Base-by-base conservation (phyloP, 2,888 invertebrate genomes). In the Diabrotica balteata region DNA sequence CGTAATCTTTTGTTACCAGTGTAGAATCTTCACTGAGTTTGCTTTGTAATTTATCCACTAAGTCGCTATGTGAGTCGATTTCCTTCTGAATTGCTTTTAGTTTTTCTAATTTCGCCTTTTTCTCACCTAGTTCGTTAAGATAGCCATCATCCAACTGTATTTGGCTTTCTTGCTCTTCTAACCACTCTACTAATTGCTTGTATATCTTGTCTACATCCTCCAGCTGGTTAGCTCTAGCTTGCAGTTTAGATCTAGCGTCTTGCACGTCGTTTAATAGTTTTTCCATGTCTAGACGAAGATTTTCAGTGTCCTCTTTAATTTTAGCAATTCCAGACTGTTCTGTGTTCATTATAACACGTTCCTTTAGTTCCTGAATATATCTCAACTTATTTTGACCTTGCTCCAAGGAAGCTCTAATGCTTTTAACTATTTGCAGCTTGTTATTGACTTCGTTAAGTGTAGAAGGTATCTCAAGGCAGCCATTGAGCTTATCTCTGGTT, bases 301-400 rank as follows among this genome's bases (percentile, higher is more conserved):
- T 91, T 80, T 96, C 96, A 0, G 96, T 96, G 77, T 96, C 95
- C 80, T 97, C 96, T 79, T 95, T 92, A 67, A 97, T 96, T 82
- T 94, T 94, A 0, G 90, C 90, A 0, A 94, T 94, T 0, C 97
- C 97, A 61, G 90, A 88, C 73, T 93, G 91, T 83, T 95, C 96
- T 0, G 97, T 97, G 80, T 95, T 96, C 88, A 96, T 91, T 8
- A 96, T 93, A 0, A 97, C 95, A 79, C 94, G 93, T 82, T 97
- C 97, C 80, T 96, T 96, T 2, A 96, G 86, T 79, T 97, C 97
- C 46, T 95, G 85, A 59, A 95, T 90, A 80, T 96, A 96, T 8
- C 93, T 87, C 32, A 95, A 82, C 78, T 93, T 92, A 78, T 93
- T 93, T 80, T 97, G 96, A 0, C 97, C 97, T 80, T 96, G 95